Evolutionary conservation across 2,888 invertebrate species (phyloP).

Genomic region (Thumatha senex): DNA sequence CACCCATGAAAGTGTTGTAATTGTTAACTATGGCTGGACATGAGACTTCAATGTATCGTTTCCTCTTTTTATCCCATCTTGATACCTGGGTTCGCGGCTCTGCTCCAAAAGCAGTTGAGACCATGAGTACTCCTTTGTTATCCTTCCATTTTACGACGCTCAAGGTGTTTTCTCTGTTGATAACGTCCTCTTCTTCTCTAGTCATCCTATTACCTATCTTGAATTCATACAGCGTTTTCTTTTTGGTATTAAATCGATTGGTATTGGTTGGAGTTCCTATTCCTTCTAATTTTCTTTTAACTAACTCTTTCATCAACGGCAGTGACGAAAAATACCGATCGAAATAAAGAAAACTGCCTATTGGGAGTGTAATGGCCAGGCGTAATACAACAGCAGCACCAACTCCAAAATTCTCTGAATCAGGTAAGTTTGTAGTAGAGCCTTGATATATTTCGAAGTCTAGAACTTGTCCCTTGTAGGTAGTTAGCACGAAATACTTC

Average conservation of each 20-base stretch:
- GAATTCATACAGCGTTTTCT: conserved; percentile 9
- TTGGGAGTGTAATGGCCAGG: conserved; percentile 21
- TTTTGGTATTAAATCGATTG: conserved; percentile 18
- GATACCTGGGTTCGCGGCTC: conserved; percentile 8
- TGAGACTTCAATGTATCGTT: background rate
- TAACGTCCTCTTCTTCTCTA: conserved; percentile 32
- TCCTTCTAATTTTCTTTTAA: conserved; percentile 13
- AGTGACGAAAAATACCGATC: conserved; percentile 11
- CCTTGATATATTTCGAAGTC: conserved; percentile 38
- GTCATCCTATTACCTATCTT: conserved; percentile 27
- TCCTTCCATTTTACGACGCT: conserved; percentile 44
- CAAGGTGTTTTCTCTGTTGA: conserved; percentile 28
- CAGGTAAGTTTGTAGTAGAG: conserved; percentile 18
- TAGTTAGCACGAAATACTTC: conserved; percentile 50
- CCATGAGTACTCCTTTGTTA: conserved; percentile 31
- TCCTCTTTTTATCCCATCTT: background rate
- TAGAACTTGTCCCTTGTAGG: conserved; percentile 24
- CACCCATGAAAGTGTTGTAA: conserved; percentile 5
- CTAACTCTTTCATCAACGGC: conserved; percentile 25
- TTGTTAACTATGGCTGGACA: background rate
- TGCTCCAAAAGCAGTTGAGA: conserved; percentile 38
- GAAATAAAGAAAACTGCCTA: conserved; percentile 14
- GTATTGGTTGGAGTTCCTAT: conserved; percentile 13
- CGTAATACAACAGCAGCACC: conserved; percentile 27
- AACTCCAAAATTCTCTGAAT: conserved; percentile 17